Evolutionary conservation across 1,140 invertebrate genomes (phyloP).

Genomic region (Gryon sp.): DNA sequence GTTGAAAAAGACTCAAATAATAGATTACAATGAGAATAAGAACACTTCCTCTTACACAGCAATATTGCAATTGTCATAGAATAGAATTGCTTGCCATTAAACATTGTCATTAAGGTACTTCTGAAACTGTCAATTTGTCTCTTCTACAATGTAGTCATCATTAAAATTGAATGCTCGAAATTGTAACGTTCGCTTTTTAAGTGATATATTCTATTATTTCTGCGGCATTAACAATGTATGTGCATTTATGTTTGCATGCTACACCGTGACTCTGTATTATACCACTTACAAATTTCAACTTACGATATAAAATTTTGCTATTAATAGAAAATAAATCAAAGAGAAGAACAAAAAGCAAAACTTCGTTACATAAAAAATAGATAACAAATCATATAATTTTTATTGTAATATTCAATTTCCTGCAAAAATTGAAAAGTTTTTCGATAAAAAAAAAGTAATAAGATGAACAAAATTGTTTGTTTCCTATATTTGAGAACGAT

Average conservation of each 20-base stretch:
- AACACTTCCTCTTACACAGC: constrained; percentile 1
- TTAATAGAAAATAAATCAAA: too few relatives aligned
- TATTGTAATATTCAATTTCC: too few relatives aligned
- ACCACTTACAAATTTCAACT: too few relatives aligned
- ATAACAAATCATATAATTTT: too few relatives aligned
- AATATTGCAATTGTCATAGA: constrained; percentile 10
- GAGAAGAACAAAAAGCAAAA: too few relatives aligned
- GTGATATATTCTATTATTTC: constrained; percentile 1
- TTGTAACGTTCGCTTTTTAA: constrained; percentile 16
- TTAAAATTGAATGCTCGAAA: constrained; percentile 30
- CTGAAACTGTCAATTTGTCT: constrained; percentile 23
- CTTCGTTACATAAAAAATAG: too few relatives aligned
- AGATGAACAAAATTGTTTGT: too few relatives aligned
- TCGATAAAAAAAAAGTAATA: too few relatives aligned
- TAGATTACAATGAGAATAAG: not conserved
- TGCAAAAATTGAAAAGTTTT: too few relatives aligned
- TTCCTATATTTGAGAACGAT: too few relatives aligned
- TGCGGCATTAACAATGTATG: not conserved
- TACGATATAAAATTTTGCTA: too few relatives aligned
- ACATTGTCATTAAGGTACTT: constrained; percentile 5
- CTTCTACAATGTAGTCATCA: constrained; percentile 25
- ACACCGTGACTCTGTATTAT: constrained; percentile 7
- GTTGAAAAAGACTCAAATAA: too few relatives aligned
- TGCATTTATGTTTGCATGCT: constrained; percentile 4
- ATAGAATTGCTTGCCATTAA: constrained; percentile 28